A percentile compares a stretch with the other conserved stretches of the same genome.
These are phyloP conservation scores for Aulostomus chinensis DNA, from an alignment of 2,797 vertebrate genomes.

Conservation along the genomic window DNA sequence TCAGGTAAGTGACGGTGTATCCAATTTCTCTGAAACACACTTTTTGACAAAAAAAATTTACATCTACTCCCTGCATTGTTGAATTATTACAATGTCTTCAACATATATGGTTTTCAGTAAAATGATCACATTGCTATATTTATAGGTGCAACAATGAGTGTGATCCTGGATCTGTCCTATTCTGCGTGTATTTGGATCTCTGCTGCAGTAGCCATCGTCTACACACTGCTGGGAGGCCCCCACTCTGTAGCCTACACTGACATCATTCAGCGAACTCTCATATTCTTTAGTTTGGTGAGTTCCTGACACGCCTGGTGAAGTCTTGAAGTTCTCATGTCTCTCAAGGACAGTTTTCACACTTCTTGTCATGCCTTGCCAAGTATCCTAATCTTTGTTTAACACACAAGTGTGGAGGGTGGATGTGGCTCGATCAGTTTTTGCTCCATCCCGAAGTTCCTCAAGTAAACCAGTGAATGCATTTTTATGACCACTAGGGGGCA, in stretches of 20 bases:
- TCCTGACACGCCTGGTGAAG: rapidly evolving
- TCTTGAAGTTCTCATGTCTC: background rate
- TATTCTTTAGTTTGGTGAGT: constrained; percentile 77
- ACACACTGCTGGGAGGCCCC: constrained; percentile 80
- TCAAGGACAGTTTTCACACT: no score
- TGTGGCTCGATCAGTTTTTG: constrained; percentile 76
- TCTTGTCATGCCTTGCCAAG: no score
- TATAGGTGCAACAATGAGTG: constrained; percentile 77
- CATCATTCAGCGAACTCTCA: constrained; percentile 78
- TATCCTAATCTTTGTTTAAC: no score
- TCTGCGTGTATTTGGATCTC: constrained; percentile 74
- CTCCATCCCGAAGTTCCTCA: background rate
- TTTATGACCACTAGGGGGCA: no score
- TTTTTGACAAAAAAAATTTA: no score
- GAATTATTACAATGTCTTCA: no score
- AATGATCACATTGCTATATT: no score
- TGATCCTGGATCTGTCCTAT: constrained; percentile 74
- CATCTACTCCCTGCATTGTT: no score
- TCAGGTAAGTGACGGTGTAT: constrained; percentile 62
- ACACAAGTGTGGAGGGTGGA: no score
- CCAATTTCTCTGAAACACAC: no score
- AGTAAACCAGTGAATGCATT: no score
- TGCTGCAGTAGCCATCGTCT: constrained; percentile 69
- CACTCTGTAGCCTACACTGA: constrained; percentile 77
- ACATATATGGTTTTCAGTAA: no score